Evolutionary conservation across 2,888 invertebrate genomes (phyloP).

Genomic region (Drosophila planitibia): DNA sequence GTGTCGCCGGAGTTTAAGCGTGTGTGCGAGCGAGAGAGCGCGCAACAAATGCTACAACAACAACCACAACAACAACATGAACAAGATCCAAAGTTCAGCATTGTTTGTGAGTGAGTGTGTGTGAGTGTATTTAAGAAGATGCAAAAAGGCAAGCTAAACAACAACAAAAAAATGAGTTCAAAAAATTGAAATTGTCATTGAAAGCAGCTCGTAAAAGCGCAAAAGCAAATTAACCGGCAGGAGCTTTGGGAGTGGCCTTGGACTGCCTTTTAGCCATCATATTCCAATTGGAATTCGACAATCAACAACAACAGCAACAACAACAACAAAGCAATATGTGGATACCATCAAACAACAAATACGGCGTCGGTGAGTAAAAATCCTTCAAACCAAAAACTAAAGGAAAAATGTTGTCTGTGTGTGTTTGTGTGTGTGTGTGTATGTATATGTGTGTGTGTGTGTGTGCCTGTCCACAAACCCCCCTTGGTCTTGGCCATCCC

Average conservation of each 20-base stretch:
- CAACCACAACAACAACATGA: conserved; percentile 51
- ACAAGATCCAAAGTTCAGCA: conserved; percentile 62
- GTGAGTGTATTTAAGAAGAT: conserved; percentile 48
- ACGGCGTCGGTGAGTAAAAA: conserved; percentile 85
- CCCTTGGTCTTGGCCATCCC: conserved; percentile 43
- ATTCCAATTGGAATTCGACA: conserved; percentile 48
- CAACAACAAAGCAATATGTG: conserved; percentile 78
- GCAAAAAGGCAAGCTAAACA: conserved; percentile 51
- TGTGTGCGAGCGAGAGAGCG: conserved; percentile 25
- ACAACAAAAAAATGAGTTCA: conserved; percentile 39
- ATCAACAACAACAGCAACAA: conserved; percentile 2
- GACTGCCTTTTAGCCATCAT: conserved; percentile 36
- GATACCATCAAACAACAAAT: conserved; percentile 85
- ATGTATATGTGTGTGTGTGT: conserved; percentile 14
- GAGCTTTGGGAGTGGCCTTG: conserved; percentile 59
- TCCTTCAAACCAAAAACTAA: conserved; percentile 32
- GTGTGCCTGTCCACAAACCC: conserved; percentile 48
- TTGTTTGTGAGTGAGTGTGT: conserved; percentile 24
- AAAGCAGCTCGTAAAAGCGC: conserved; percentile 34
- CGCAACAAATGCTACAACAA: conserved; percentile 47
- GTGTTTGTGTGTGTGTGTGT: conserved; percentile 16
- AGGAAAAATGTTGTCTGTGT: conserved; percentile 9
- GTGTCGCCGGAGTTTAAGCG: conserved; percentile 35
- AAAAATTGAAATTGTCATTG: conserved; percentile 42
- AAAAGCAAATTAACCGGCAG: conserved; percentile 33